Percentiles rank a stretch among this genome's conserved stretches.
Evolutionary conservation across 2,113 vertebrate genomes (phyloP).

Genomic region (Lophotis ruficrista): DNA sequence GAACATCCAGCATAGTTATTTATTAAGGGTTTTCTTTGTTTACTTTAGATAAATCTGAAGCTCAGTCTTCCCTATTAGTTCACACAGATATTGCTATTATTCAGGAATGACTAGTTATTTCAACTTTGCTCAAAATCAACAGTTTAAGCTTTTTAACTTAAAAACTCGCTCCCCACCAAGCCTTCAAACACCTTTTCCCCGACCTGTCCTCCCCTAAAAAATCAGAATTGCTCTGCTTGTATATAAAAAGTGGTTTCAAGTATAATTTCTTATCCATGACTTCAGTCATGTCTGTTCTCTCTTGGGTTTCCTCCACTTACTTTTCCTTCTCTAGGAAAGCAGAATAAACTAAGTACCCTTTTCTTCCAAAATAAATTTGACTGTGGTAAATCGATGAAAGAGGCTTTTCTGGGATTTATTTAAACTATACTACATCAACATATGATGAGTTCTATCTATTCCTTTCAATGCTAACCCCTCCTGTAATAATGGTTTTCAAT

Average conservation of each 20-base stretch:
- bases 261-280: background rate
- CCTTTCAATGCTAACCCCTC: background rate
- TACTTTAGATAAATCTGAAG: background rate
- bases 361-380: background rate
- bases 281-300: background rate
- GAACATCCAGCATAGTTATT: background rate
- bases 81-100: background rate
- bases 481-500: background rate
- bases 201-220: background rate
- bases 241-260: background rate
- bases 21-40: background rate
- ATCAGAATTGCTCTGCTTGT: background rate
- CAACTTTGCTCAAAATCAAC: background rate
- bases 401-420: background rate
- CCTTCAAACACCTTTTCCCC: background rate
- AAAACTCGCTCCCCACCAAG: background rate
- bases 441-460: background rate
- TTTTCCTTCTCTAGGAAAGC: background rate
- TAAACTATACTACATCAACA: background rate
- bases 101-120: background rate
- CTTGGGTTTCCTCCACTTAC: background rate
- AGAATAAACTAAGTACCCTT: background rate
- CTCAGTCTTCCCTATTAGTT: background rate
- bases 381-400: background rate
- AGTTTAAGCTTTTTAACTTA: background rate